These are phyloP conservation scores for Acronicta psi DNA, from an alignment of 2,888 invertebrate species.

Conservation along the genomic window DNA sequence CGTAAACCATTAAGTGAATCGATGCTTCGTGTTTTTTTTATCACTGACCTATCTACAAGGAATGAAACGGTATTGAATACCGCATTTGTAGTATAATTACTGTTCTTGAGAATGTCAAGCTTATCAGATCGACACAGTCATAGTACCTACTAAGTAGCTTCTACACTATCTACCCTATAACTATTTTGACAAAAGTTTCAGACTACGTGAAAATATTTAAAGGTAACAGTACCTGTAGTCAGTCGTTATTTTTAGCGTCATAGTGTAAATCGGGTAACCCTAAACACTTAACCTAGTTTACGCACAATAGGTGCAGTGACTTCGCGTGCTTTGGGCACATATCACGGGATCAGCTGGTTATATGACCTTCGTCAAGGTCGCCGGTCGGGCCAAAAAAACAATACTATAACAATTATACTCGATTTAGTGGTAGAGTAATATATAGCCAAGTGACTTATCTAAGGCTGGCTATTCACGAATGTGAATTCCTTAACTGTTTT, in stretches of 20 bases:
- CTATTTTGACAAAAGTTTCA: background rate
- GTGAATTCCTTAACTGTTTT: background rate
- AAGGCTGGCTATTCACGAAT: background rate
- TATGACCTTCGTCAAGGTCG: constrained; percentile 41
- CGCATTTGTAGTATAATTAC: background rate
- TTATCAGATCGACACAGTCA: too few species aligned
- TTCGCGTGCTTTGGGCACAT: constrained; percentile 48
- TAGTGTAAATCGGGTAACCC: constrained; percentile 26
- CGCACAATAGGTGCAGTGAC: constrained; percentile 38
- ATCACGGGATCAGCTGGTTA: constrained; percentile 39
- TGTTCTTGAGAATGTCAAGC: too few species aligned
- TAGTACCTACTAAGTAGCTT: too few species aligned
- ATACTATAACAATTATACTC: constrained; percentile 25
- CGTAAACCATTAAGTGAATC: background rate
- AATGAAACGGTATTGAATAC: background rate
- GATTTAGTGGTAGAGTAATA: constrained; percentile 15
- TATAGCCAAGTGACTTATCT: background rate
- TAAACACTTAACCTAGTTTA: constrained; percentile 35
- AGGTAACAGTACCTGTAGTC: constrained; percentile 1
- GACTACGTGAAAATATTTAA: background rate
- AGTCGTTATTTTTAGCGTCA: constrained; percentile 11
- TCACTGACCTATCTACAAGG: background rate
- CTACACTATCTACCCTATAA: too few species aligned
- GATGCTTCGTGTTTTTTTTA: background rate
- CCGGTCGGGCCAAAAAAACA: constrained; percentile 34